phyloP scores from a whole-genome alignment of 1,140 invertebrate genomes.

The Mactra quadrangularis region DNA sequence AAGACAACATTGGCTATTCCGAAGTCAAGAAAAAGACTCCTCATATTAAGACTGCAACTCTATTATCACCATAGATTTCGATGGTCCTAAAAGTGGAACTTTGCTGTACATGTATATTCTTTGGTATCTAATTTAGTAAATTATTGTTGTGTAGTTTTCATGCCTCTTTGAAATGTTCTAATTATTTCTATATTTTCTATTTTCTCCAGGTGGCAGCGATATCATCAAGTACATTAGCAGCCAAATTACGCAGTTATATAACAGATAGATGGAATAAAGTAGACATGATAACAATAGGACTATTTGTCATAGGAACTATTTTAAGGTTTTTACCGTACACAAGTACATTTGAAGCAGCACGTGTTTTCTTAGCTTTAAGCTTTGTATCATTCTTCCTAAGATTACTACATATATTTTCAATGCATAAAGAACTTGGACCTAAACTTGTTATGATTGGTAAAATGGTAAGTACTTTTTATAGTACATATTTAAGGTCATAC shows the following conservation, averaged over 20 bases:
- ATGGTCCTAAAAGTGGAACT: too few relatives aligned
- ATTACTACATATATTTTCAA: conserved; percentile 82
- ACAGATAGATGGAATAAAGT: conserved; percentile 82
- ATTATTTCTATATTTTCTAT: conserved; percentile 3
- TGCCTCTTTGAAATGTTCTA: too few relatives aligned
- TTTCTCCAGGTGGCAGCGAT: conserved; percentile 67
- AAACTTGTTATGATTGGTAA: conserved; percentile 85
- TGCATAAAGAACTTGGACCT: conserved; percentile 83
- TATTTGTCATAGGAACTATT: conserved; percentile 80
- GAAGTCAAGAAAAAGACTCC: too few relatives aligned
- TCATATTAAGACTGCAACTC: too few relatives aligned
- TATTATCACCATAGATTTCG: too few relatives aligned
- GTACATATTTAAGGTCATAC: too few relatives aligned
- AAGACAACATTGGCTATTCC: too few relatives aligned
- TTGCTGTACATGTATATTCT: too few relatives aligned
- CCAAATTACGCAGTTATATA: conserved; percentile 79
- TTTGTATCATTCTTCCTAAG: conserved; percentile 82
- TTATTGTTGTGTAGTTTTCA: too few relatives aligned
- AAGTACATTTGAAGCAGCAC: conserved; percentile 72
- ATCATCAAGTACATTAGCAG: conserved; percentile 67
- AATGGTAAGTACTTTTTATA: conserved; percentile 82
- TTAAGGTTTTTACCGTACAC: conserved; percentile 76
- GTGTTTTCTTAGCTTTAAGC: conserved; percentile 80
- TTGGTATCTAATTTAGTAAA: too few relatives aligned
- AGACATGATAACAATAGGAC: conserved; percentile 79